A percentile compares a stretch with the other conserved stretches of the same genome.
phyloP scores from a whole-genome alignment of 2,888 invertebrate species.

The Psylliodes chrysocephalus region DNA sequence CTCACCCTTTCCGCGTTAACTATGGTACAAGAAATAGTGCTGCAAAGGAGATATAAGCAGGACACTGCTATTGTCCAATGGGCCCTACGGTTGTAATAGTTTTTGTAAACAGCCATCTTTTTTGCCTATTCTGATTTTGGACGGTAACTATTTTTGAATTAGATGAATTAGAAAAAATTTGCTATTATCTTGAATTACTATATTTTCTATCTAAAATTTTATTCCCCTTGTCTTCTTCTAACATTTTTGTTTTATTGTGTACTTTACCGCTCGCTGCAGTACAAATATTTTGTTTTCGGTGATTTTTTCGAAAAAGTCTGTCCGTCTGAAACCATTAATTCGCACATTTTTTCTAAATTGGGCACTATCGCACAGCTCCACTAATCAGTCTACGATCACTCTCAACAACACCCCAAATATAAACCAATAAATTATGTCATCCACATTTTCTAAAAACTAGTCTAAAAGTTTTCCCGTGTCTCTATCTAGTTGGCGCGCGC shows the following conservation, averaged over 20 bases:
- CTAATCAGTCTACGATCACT: constrained; percentile 25
- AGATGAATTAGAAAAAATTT: constrained; percentile 36
- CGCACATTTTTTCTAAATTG: constrained; percentile 38
- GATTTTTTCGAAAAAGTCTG: constrained; percentile 12
- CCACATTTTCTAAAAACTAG: constrained; percentile 28
- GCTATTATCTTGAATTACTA: constrained; percentile 44
- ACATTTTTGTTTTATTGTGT: constrained; percentile 34
- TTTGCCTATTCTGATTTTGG: constrained; percentile 28
- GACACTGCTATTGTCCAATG: constrained; percentile 53
- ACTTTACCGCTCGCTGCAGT: constrained; percentile 35
- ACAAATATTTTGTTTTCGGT: constrained; percentile 15
- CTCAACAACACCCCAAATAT: constrained; percentile 12
- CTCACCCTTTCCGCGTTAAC: constrained; percentile 51
- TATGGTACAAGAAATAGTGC: constrained; percentile 49
- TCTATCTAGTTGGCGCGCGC: constrained; percentile 41
- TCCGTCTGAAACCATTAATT: constrained; percentile 14
- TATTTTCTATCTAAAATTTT: constrained; percentile 46
- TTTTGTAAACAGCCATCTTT: constrained; percentile 57
- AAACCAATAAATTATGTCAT: constrained; percentile 18
- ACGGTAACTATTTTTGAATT: constrained; percentile 33
- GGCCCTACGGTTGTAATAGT: constrained; percentile 53
- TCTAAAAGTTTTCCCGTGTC: constrained; percentile 34
- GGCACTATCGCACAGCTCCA: constrained; percentile 34
- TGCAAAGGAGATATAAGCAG: constrained; percentile 57
- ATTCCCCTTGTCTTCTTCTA: constrained; percentile 33